phyloP scores from a whole-genome alignment of 1,140 invertebrate species.

The Pristionchus pacificus region DNA sequence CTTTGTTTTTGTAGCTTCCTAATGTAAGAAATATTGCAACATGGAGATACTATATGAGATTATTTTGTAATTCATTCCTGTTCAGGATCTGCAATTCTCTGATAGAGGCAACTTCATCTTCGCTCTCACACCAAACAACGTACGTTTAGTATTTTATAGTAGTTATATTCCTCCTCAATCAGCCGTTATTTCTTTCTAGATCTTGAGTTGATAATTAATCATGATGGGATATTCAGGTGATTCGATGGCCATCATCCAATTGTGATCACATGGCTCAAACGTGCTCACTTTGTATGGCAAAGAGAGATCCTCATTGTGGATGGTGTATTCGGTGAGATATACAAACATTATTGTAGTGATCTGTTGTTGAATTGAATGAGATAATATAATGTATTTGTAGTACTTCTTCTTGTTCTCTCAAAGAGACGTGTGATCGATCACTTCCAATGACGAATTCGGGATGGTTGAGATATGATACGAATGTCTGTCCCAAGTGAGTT shows the following conservation, averaged over 20 bases:
- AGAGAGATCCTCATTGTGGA: conserved; percentile 53
- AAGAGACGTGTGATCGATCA: conserved; percentile 34
- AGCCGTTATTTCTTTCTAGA: conserved; percentile 11
- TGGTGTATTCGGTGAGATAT: conserved; percentile 42
- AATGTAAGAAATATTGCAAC: too few relatives aligned
- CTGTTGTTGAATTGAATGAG: conserved; percentile 16
- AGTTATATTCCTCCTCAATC: background rate
- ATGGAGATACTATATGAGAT: too few relatives aligned
- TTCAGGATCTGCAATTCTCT: conserved; percentile 32
- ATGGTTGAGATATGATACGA: conserved; percentile 54
- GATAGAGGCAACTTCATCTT: conserved; percentile 32
- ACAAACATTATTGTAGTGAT: conserved; percentile 33
- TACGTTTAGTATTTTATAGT: conserved; percentile 15
- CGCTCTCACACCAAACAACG: conserved; percentile 32
- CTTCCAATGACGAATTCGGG: conserved; percentile 34
- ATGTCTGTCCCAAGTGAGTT: conserved; percentile 44
- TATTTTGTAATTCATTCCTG: background rate
- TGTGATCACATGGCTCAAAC: conserved; percentile 35
- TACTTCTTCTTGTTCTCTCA: conserved; percentile 16
- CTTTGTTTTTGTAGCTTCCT: background rate
- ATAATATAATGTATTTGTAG: background rate
- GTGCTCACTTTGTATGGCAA: conserved; percentile 45
- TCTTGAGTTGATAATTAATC: conserved; percentile 39
- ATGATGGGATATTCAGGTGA: conserved; percentile 27
- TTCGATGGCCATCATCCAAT: conserved; percentile 44